phyloP scores from a whole-genome alignment of 2,888 invertebrate species.

The Cataglyphis altisquamis region DNA sequence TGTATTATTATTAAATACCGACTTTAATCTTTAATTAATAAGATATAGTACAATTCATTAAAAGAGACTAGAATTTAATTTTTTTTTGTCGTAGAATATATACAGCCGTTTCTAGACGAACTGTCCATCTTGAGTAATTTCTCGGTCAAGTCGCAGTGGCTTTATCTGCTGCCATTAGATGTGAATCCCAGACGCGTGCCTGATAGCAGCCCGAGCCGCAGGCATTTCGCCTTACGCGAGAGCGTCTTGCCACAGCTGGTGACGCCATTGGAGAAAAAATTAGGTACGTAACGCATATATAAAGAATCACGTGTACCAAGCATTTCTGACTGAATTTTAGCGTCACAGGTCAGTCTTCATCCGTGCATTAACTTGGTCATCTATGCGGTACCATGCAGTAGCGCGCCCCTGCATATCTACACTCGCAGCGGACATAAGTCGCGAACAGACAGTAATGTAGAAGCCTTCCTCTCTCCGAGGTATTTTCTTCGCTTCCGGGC shows the following conservation, averaged over 20 bases:
- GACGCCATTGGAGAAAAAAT: slow-evolving; percentile 94
- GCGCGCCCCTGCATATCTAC: slow-evolving; percentile 92
- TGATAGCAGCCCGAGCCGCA: slow-evolving; percentile 86
- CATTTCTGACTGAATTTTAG: slow-evolving; percentile 82
- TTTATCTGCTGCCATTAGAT: slow-evolving; percentile 93
- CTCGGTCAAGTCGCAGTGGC: slow-evolving; percentile 95
- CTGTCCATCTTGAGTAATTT: slow-evolving; percentile 92
- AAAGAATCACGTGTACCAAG: neutral
- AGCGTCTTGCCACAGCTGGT: slow-evolving; percentile 93
- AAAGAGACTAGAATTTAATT: slow-evolving; percentile 9
- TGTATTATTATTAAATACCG: neutral
- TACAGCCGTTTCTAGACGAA: slow-evolving; percentile 92
- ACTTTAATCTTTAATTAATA: neutral
- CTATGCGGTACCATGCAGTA: slow-evolving; percentile 92
- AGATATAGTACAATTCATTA: neutral
- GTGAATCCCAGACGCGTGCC: slow-evolving; percentile 90
- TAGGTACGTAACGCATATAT: slow-evolving; percentile 84
- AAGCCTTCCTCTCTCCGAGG: slow-evolving; percentile 93
- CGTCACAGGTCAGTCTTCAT: slow-evolving; percentile 93
- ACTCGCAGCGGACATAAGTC: slow-evolving; percentile 83
- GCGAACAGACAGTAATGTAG: slow-evolving; percentile 85
- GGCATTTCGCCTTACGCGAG: slow-evolving; percentile 90
- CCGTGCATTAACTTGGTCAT: slow-evolving; percentile 95
- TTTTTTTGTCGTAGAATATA: slow-evolving; percentile 88
- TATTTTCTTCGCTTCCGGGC: slow-evolving; percentile 56